Evolutionary conservation across 2,888 invertebrate genomes (phyloP).

Genomic region (Ichneumoninae sp.): DNA sequence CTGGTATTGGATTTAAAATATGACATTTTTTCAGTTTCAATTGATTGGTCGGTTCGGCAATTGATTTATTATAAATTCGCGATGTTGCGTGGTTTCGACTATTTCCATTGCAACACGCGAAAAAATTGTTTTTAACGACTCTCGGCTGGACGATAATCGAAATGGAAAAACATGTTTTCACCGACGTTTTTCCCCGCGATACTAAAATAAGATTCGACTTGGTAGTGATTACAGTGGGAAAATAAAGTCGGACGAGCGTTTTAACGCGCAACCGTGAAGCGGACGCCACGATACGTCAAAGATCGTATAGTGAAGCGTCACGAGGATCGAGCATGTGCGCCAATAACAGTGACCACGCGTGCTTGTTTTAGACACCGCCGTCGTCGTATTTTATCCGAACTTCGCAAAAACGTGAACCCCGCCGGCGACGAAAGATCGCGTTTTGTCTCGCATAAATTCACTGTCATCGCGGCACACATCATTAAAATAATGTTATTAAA

Average conservation of each 20-base stretch:
- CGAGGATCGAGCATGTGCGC: conserved; percentile 42
- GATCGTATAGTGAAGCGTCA: conserved; percentile 19
- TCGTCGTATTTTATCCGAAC: conserved; percentile 30
- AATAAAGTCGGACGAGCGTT: conserved; percentile 15
- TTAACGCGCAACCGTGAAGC: conserved; percentile 15
- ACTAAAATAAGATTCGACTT: conserved; percentile 3
- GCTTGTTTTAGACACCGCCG: conserved; percentile 6
- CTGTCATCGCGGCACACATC: neutral
- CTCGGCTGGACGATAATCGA: neutral
- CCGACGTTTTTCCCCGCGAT: neutral
- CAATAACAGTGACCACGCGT: conserved; percentile 36
- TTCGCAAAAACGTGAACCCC: conserved; percentile 46
- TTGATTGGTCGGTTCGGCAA: neutral
- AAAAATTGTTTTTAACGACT: neutral
- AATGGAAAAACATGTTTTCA: conserved; percentile 1
- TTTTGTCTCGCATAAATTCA: conserved; percentile 5
- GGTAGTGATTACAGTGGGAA: conserved; percentile 1
- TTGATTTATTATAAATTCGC: neutral
- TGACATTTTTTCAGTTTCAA: neutral
- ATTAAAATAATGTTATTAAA: neutral
- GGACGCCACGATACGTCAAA: neutral
- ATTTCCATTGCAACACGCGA: neutral
- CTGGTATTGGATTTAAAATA: neutral
- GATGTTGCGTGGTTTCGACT: neutral
- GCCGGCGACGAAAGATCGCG: neutral